A percentile compares a stretch with the other conserved stretches of the same genome.
Evolutionary conservation across 1,140 invertebrate species (phyloP).

Genomic region (Zaprionus vittiger): DNA sequence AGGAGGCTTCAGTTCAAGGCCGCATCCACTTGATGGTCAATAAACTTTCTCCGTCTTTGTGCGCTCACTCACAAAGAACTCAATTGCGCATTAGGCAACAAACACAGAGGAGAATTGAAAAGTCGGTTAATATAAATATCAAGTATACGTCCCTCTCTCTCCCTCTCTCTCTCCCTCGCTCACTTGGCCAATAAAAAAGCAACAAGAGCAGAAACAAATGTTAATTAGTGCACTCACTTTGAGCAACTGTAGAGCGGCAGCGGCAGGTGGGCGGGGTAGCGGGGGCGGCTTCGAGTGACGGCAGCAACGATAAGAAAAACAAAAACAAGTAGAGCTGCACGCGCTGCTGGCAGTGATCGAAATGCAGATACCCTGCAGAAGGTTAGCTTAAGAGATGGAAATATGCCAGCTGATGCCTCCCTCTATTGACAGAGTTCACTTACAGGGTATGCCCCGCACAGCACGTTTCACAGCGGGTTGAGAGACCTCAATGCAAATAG

Average conservation of each 20-base stretch:
- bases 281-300: constrained; percentile 36
- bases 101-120: constrained; percentile 16
- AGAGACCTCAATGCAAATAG: constrained; percentile 38
- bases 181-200: constrained; percentile 66
- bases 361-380: not conserved
- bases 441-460: not conserved
- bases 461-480: constrained; percentile 16
- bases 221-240: constrained; percentile 74
- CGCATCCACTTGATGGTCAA: constrained; percentile 60
- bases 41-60: constrained; percentile 67
- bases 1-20: constrained; percentile 66
- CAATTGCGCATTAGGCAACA: constrained; percentile 59
- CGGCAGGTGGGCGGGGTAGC: not conserved
- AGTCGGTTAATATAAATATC: constrained; percentile 43
- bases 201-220: constrained; percentile 51
- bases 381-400: too few relatives aligned
- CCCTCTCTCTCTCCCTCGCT: not conserved
- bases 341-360: not conserved
- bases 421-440: not conserved
- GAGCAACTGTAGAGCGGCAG: constrained; percentile 48
- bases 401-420: not conserved
- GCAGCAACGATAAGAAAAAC: constrained; percentile 27
- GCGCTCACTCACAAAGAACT: constrained; percentile 55
- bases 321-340: constrained; percentile 5
- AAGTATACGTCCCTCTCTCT: not conserved